phyloP scores from a whole-genome alignment of 1,140 invertebrate genomes.

The Teleopsis dalmanni region DNA sequence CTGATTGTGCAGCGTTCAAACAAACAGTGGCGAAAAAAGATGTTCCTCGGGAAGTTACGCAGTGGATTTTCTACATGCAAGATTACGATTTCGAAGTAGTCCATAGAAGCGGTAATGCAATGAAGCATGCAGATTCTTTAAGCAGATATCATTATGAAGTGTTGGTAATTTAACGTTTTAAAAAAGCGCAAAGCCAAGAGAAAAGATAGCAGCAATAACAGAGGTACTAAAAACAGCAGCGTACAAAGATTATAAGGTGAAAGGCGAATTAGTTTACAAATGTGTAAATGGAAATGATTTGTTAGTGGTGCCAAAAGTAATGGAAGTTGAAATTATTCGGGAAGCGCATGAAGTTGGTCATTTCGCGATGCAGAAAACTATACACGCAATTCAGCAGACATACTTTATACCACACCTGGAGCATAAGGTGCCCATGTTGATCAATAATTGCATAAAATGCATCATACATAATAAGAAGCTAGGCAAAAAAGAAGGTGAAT shows the following conservation, averaged over 20 bases:
- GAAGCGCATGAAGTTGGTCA: constrained; percentile 25
- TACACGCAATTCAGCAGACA: constrained; percentile 33
- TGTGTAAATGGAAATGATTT: neutral
- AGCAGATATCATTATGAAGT: constrained; percentile 34
- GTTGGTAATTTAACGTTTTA: constrained; percentile 16
- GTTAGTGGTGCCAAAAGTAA: neutral
- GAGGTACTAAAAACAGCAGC: constrained; percentile 1
- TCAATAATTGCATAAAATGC: constrained; percentile 31
- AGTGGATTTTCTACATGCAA: constrained; percentile 28
- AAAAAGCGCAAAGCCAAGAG: neutral
- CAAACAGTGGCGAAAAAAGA: constrained; percentile 7
- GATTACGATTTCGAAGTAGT: constrained; percentile 26
- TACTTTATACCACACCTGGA: constrained; percentile 37
- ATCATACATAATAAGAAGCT: constrained; percentile 22
- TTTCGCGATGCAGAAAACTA: constrained; percentile 38
- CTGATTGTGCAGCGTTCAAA: constrained; percentile 21
- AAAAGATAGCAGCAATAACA: neutral
- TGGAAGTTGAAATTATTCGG: constrained; percentile 4
- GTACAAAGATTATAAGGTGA: neutral
- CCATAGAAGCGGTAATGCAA: constrained; percentile 15
- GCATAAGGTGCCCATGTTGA: constrained; percentile 25
- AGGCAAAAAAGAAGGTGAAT: constrained; percentile 23
- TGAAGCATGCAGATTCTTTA: constrained; percentile 28
- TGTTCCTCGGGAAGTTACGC: constrained; percentile 9
- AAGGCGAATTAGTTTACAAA: constrained; percentile 3